Percentiles rank a stretch among this genome's conserved stretches.
Conservation (phyloP, 2,797 vertebrate species). For the Sebastes diploproa region DNA sequence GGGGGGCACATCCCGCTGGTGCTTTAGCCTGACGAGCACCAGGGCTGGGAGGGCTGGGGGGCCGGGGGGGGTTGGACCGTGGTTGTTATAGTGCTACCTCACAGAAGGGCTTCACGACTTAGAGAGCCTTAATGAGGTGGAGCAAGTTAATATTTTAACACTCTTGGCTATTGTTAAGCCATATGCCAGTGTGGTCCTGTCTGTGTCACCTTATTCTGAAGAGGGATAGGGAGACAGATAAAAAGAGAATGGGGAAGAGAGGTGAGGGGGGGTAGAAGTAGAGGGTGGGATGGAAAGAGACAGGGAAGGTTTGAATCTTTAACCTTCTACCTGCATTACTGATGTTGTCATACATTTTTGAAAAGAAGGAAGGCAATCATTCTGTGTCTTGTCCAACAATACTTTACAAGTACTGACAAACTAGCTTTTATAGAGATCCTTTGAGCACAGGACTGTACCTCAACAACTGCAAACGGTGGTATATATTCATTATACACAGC, state of each 20-base stretch:
- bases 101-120: conserved; percentile 68
- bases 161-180: conserved; percentile 63
- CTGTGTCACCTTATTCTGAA: conserved; percentile 8
- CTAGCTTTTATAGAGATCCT: not conserved
- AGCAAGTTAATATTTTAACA: conserved; percentile 83
- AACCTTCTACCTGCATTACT: not conserved
- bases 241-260: not conserved
- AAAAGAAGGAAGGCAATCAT: not conserved
- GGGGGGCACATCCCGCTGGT: conserved; percentile 54
- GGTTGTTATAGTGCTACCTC: conserved; percentile 48
- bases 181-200: conserved; percentile 55
- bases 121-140: conserved; percentile 72
- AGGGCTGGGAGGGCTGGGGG: conserved; percentile 31
- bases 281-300: not conserved
- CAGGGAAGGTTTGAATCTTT: not conserved
- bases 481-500: not conserved
- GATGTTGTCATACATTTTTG: not conserved
- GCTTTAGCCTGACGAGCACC: conserved; percentile 46
- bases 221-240: not conserved
- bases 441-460: not conserved
- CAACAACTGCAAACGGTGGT: not conserved
- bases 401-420: not conserved
- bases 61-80: conserved; percentile 1
- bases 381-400: not conserved
- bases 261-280: not conserved